phyloP scores from a whole-genome alignment of 2,113 vertebrate genomes.

The Dascyllus trimaculatus region DNA sequence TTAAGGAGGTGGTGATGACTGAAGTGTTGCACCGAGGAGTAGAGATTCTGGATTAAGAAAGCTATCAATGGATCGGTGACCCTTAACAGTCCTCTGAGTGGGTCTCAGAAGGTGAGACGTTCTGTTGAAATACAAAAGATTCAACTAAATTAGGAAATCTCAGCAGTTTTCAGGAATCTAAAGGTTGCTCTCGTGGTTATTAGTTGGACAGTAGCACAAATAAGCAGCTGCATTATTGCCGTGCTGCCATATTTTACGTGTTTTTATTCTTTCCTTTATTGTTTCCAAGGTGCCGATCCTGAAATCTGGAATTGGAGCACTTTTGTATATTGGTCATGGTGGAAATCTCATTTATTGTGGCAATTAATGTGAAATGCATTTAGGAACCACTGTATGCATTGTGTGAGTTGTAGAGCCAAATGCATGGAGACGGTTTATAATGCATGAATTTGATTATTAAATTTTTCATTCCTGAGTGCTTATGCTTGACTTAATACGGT shows the following conservation, averaged over 20 bases:
- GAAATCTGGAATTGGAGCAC: background rate
- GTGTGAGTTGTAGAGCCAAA: conserved; percentile 1
- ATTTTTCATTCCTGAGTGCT: conserved; percentile 55
- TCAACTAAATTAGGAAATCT: background rate
- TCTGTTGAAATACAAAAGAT: background rate
- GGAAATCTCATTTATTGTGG: background rate
- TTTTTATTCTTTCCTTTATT: background rate
- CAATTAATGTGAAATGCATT: conserved; percentile 21
- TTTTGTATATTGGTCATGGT: background rate
- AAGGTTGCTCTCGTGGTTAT: background rate
- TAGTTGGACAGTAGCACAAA: background rate
- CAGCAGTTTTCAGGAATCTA: background rate
- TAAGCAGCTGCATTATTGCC: background rate
- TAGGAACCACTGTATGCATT: background rate
- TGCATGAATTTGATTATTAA: conserved; percentile 57
- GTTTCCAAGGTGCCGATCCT: background rate
- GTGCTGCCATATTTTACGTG: background rate
- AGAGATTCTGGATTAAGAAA: conserved; percentile 40
- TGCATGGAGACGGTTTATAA: conserved; percentile 37
- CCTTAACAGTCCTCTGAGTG: conserved; percentile 9
- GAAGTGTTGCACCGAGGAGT: background rate
- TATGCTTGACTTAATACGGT: conserved; percentile 32
- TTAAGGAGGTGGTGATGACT: background rate
- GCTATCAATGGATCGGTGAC: background rate
- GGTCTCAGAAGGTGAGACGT: background rate